Evolutionary conservation across 35 echinoderm and acorn worm species (phyloP).

Genomic region (Hemicentrotus pulcherrimus): DNA sequence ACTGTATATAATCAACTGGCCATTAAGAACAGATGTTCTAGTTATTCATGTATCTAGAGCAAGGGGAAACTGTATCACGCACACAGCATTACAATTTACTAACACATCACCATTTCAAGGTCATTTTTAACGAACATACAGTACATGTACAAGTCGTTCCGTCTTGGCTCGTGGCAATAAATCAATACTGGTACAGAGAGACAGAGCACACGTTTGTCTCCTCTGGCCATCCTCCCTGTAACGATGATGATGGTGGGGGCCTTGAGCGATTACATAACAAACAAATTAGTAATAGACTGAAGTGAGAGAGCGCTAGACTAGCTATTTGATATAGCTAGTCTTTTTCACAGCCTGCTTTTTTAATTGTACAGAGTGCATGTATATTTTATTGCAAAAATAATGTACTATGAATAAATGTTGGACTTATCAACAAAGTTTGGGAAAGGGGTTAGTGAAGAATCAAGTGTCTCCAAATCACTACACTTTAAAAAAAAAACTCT

Average conservation of each 20-base stretch:
- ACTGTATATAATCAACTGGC: background rate
- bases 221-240: background rate
- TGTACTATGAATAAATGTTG: no score
- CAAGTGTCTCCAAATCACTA: no score
- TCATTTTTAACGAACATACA: background rate
- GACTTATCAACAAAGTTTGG: no score
- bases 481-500: no score
- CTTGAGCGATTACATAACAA: background rate
- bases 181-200: background rate
- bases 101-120: background rate
- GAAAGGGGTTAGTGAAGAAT: no score
- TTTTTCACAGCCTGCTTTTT: background rate
- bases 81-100: background rate
- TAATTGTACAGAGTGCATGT: background rate
- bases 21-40: background rate
- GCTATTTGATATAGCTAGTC: background rate
- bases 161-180: background rate
- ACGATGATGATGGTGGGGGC: background rate
- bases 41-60: background rate
- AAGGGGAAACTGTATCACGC: conserved; percentile 23
- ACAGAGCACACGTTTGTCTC: background rate
- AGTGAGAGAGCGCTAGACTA: background rate
- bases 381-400: no score
- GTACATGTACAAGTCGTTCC: background rate
- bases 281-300: background rate